Percentiles rank a stretch among this genome's conserved stretches.
phyloP scores from a whole-genome alignment of 1,140 invertebrate genomes.

The Oryzaephilus surinamensis region DNA sequence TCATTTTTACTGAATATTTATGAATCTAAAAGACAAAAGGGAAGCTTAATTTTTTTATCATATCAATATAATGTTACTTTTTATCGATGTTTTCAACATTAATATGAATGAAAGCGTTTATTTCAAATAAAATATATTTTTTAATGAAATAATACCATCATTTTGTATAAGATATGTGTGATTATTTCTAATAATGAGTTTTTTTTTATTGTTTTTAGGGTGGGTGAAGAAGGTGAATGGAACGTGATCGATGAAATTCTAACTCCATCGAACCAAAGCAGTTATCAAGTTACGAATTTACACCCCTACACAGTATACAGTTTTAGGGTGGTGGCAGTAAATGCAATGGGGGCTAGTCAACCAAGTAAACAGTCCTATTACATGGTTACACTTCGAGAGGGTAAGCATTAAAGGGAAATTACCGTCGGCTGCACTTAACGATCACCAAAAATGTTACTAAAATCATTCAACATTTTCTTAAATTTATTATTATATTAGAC shows the following conservation, averaged over 20 bases:
- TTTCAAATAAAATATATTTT: neutral
- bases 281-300: conserved; percentile 52
- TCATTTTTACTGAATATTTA: no score
- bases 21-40: no score
- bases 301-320: conserved; percentile 66
- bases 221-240: conserved; percentile 56
- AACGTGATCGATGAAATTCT: conserved; percentile 49
- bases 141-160: neutral
- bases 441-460: conserved; percentile 9
- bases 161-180: neutral
- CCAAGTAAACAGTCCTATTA: conserved; percentile 65
- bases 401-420: conserved; percentile 37
- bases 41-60: no score
- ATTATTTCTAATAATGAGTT: neutral
- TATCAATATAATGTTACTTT: no score
- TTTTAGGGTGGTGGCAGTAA: conserved; percentile 61
- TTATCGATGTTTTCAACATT: no score
- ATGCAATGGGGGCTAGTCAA: conserved; percentile 55
- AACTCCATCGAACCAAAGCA: conserved; percentile 54
- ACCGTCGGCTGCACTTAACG: conserved; percentile 8
- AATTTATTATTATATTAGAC: no score
- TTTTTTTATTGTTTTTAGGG: conserved; percentile 38
- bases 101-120: no score
- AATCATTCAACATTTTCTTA: no score
- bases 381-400: conserved; percentile 63